These are phyloP conservation scores for Lethenteron camtschaticum DNA, from an alignment of 2,113 vertebrate genomes.

Conservation along the genomic window DNA sequence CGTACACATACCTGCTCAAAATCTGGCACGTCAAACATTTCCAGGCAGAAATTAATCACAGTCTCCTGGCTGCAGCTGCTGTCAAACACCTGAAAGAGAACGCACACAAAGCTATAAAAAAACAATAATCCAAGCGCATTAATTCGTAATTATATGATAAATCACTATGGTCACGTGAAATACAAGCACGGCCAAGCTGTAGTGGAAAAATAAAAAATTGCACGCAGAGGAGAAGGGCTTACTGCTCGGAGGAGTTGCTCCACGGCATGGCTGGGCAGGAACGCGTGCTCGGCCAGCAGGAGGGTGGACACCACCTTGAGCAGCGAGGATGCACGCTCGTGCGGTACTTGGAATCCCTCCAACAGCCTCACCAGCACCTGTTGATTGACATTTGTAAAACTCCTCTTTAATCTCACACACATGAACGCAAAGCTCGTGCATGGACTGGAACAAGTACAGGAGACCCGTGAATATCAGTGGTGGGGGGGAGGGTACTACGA, in stretches of 20 bases:
- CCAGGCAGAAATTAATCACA: constrained; percentile 50
- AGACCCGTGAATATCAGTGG: not conserved
- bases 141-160: not conserved
- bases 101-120: too few relatives aligned
- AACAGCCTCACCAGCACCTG: too few relatives aligned
- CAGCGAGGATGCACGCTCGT: constrained; percentile 15
- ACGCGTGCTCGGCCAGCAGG: constrained; percentile 41
- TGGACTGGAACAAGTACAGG: not conserved
- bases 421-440: too few relatives aligned
- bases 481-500: not conserved
- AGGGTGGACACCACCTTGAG: constrained; percentile 46
- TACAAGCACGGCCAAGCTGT: not conserved
- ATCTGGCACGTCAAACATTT: constrained; percentile 58
- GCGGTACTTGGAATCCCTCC: too few relatives aligned
- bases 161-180: not conserved
- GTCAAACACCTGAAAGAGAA: constrained; percentile 33
- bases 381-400: too few relatives aligned
- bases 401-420: too few relatives aligned
- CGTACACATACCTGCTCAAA: constrained; percentile 54
- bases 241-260: constrained; percentile 46
- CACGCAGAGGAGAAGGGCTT: constrained; percentile 10
- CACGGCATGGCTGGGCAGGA: constrained; percentile 29
- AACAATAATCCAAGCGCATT: too few relatives aligned
- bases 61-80: constrained; percentile 31
- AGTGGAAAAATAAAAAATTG: not conserved